Percentiles rank a stretch among this genome's conserved stretches.
Evolutionary conservation across 2,113 vertebrate genomes (phyloP).

Genomic region (Electrona antarctica): DNA sequence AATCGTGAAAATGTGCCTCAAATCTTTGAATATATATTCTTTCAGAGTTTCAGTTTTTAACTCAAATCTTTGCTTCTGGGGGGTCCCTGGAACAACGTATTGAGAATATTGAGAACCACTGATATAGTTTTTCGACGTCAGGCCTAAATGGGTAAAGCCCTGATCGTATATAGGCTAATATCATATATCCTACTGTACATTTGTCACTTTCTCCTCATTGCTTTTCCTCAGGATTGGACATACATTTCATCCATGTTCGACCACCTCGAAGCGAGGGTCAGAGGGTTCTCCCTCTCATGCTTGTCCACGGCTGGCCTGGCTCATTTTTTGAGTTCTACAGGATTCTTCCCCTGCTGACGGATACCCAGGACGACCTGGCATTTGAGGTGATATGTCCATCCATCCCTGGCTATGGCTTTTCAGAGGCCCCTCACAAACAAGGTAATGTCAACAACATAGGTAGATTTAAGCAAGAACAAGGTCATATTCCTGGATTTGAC

Average conservation of each 20-base stretch:
- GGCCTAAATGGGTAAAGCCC: too few relatives aligned
- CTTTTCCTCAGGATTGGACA: constrained; percentile 78
- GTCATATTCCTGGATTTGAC: constrained; percentile 6
- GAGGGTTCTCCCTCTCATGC: constrained; percentile 80
- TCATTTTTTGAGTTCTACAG: constrained; percentile 91
- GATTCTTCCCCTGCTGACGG: constrained; percentile 85
- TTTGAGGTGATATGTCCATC: constrained; percentile 92
- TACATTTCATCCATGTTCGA: constrained; percentile 87
- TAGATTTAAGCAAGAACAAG: neutral
- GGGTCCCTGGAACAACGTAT: too few relatives aligned
- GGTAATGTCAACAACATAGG: constrained; percentile 46
- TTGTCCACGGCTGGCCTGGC: constrained; percentile 91
- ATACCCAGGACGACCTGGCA: constrained; percentile 67
- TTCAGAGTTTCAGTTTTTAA: too few relatives aligned
- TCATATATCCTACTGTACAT: neutral
- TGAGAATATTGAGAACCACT: too few relatives aligned
- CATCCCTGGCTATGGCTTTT: constrained; percentile 90
- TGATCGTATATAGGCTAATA: neutral
- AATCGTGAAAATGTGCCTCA: too few relatives aligned
- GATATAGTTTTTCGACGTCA: too few relatives aligned
- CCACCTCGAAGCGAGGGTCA: constrained; percentile 69
- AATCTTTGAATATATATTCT: too few relatives aligned
- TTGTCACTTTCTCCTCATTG: neutral
- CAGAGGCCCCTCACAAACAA: constrained; percentile 84
- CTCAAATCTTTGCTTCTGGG: too few relatives aligned